Percentiles rank a stretch among this genome's conserved stretches.
Conservation (phyloP, 2,797 vertebrate genomes). For the Dryobates pubescens region DNA sequence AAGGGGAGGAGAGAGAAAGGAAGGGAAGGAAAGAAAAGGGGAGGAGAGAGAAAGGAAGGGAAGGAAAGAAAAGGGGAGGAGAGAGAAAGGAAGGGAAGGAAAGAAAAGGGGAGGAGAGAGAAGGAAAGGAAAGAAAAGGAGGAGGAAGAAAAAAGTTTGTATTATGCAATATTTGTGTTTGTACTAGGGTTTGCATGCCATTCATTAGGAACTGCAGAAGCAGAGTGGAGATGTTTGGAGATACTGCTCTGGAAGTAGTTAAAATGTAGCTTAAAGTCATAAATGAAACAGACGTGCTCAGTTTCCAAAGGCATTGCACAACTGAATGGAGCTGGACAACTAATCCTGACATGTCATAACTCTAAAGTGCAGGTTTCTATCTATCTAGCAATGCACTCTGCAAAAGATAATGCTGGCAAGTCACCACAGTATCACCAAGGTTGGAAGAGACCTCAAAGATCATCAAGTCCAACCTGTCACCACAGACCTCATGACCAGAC, state of each 20-base stretch:
- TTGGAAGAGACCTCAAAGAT: too few species aligned
- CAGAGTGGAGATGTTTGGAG: background rate
- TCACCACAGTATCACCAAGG: too few species aligned
- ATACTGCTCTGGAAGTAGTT: background rate
- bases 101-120: too few species aligned
- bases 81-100: too few species aligned
- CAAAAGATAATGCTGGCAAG: background rate
- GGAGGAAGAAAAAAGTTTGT: background rate
- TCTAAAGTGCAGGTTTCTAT: background rate
- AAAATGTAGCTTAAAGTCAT: conserved; percentile 36
- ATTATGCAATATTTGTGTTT: background rate
- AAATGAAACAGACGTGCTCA: background rate
- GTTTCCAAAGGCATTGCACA: conserved; percentile 42
- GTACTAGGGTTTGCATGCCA: background rate
- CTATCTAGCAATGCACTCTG: background rate
- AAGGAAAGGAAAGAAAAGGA: too few species aligned
- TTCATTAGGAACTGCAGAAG: background rate
- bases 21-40: too few species aligned
- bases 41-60: too few species aligned
- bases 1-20: too few species aligned
- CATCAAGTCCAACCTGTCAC: too few species aligned
- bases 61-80: too few species aligned
- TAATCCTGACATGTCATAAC: background rate
- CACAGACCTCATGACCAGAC: too few species aligned
- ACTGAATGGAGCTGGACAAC: conserved; percentile 6